A percentile compares a stretch with the other conserved stretches of the same genome.
These are phyloP conservation scores for Acronicta alni DNA, from an alignment of 2,888 invertebrate genomes.

Conservation along the genomic window DNA sequence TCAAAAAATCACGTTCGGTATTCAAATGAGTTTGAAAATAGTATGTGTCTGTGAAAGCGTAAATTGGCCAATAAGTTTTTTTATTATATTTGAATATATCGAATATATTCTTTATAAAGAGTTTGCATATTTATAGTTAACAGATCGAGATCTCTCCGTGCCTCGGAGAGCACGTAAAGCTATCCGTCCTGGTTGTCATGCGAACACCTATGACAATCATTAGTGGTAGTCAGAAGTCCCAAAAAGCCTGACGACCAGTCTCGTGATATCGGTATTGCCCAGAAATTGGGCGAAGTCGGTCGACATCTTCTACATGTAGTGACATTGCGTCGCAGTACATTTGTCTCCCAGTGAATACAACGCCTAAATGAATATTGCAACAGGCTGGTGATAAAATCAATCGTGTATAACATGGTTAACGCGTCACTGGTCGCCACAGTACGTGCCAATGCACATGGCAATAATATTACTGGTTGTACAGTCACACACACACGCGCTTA, in stretches of 20 bases:
- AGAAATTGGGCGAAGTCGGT: too few species aligned
- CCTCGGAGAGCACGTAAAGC: too few species aligned
- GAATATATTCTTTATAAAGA: not conserved
- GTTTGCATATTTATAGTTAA: not conserved
- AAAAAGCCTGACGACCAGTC: too few species aligned
- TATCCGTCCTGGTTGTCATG: too few species aligned
- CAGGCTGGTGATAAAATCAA: slow-evolving; percentile 26
- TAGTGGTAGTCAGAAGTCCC: too few species aligned
- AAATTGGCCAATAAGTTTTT: too few species aligned
- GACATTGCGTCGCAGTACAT: too few species aligned
- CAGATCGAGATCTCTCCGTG: too few species aligned
- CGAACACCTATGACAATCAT: too few species aligned
- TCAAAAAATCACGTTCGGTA: slow-evolving; percentile 21
- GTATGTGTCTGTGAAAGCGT: not conserved
- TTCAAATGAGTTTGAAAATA: slow-evolving; percentile 14
- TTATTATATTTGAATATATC: not conserved
- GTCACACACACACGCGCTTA: slow-evolving; percentile 8
- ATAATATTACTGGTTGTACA: slow-evolving; percentile 4
- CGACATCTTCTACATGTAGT: too few species aligned
- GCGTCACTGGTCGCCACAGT: slow-evolving; percentile 3
- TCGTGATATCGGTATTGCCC: too few species aligned
- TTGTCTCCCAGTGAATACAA: too few species aligned
- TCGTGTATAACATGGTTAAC: slow-evolving; percentile 28
- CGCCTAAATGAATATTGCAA: slow-evolving; percentile 10
- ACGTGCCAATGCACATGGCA: slow-evolving; percentile 34